Evolutionary conservation across 2,888 invertebrate species (phyloP).

Genomic region (Agrochola lota): DNA sequence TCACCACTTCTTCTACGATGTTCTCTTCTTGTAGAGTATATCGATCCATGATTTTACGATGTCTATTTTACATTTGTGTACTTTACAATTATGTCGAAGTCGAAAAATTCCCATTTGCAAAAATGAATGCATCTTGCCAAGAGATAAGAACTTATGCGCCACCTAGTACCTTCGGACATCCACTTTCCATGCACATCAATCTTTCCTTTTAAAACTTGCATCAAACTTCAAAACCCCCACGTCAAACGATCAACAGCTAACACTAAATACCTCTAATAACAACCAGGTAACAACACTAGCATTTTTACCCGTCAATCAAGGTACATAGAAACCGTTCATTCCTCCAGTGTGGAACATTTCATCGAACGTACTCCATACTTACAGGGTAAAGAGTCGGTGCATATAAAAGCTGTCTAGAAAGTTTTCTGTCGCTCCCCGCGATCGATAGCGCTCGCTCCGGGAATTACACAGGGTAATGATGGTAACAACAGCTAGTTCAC

Average conservation of each 20-base stretch:
- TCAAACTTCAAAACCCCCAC: conserved; percentile 5
- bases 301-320: conserved; percentile 65
- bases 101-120: too few relatives aligned
- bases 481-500: conserved; percentile 83
- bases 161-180: neutral
- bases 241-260: conserved; percentile 19
- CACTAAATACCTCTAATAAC: conserved; percentile 37
- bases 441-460: conserved; percentile 87
- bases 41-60: too few relatives aligned
- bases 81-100: too few relatives aligned
- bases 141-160: too few relatives aligned
- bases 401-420: conserved; percentile 91
- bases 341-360: conserved; percentile 72
- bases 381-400: conserved; percentile 88
- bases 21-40: too few relatives aligned
- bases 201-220: neutral
- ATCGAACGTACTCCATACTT: conserved; percentile 79
- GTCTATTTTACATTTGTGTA: too few relatives aligned
- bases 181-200: neutral
- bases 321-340: conserved; percentile 60
- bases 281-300: conserved; percentile 54
- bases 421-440: conserved; percentile 89
- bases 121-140: too few relatives aligned
- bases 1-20: too few relatives aligned
- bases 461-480: conserved; percentile 85